These are phyloP conservation scores for Trachelus troglodyta DNA, from an alignment of 2,888 invertebrate genomes.

Conservation along the genomic window DNA sequence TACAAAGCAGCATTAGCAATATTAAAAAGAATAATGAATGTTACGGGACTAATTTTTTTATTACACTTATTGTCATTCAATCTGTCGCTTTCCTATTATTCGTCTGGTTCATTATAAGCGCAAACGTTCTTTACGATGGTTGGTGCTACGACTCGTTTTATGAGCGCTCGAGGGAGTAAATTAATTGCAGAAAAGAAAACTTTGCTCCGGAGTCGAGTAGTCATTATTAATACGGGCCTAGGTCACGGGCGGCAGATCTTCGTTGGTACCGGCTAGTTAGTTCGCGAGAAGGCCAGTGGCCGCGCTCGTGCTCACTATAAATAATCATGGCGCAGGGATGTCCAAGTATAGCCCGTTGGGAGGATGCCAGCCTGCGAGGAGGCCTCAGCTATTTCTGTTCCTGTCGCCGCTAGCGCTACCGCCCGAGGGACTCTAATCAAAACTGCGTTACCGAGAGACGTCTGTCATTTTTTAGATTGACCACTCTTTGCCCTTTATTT, in stretches of 20 bases:
- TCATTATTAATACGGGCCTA: conserved; percentile 66
- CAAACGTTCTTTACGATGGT: not conserved
- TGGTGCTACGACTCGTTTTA: conserved; percentile 13
- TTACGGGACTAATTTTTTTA: not conserved
- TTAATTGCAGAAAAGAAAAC: conserved; percentile 24
- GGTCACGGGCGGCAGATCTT: conserved; percentile 69
- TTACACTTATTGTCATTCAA: not conserved
- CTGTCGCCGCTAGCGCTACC: conserved; percentile 57
- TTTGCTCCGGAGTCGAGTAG: conserved; percentile 35
- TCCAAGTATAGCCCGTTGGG: conserved; percentile 92
- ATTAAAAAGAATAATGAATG: not conserved
- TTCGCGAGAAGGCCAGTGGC: conserved; percentile 70
- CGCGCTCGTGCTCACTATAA: conserved; percentile 73
- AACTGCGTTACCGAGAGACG: conserved; percentile 31
- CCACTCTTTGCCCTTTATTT: conserved; percentile 23
- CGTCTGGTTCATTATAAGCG: not conserved
- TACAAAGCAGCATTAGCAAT: not conserved
- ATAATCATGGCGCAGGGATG: conserved; percentile 78
- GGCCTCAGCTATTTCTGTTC: conserved; percentile 64
- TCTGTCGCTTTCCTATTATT: not conserved
- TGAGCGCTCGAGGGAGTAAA: conserved; percentile 32
- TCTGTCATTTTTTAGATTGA: conserved; percentile 12
- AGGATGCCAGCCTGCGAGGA: conserved; percentile 73
- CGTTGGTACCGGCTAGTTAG: conserved; percentile 64
- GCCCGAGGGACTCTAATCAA: conserved; percentile 50